These are phyloP conservation scores for Drosophila kanapiae DNA, from an alignment of 1,140 invertebrate genomes.

Conservation along the genomic window DNA sequence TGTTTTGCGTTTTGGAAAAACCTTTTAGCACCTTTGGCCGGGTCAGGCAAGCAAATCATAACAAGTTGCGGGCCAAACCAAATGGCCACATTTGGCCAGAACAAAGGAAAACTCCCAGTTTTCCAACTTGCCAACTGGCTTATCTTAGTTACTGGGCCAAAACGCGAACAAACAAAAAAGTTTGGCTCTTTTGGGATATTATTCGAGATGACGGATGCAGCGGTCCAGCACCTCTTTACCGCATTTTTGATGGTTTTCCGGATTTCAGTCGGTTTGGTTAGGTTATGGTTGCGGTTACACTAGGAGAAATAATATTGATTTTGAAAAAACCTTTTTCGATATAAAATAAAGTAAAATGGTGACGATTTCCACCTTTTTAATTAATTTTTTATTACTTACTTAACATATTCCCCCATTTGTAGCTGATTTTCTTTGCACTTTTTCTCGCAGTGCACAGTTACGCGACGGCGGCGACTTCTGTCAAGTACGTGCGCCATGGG, in stretches of 20 bases:
- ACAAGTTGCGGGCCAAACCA: conserved; percentile 61
- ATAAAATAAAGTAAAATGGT: not conserved
- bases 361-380: not conserved
- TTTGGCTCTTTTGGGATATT: conserved; percentile 9
- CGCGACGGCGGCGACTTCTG: conserved; percentile 51
- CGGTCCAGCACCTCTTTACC: conserved; percentile 59
- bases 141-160: conserved; percentile 36
- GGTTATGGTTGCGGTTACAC: conserved; percentile 30
- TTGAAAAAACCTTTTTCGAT: not conserved
- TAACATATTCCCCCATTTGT: no score
- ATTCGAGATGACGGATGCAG: conserved; percentile 35
- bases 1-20: conserved; percentile 50
- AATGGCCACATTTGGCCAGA: conserved; percentile 19
- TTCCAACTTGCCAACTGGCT: conserved; percentile 30
- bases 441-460: conserved; percentile 37
- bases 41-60: conserved; percentile 61
- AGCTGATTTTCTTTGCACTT: no score
- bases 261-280: conserved; percentile 40
- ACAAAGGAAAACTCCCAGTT: conserved; percentile 16
- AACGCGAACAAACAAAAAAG: conserved; percentile 40
- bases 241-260: conserved; percentile 29
- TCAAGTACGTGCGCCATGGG: conserved; percentile 52
- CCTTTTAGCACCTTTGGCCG: conserved; percentile 75
- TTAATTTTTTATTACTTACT: not conserved
- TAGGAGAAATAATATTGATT: not conserved